These are phyloP conservation scores for Threskiornis aethiopicus DNA, from an alignment of 2,797 vertebrate genomes.

Conservation along the genomic window DNA sequence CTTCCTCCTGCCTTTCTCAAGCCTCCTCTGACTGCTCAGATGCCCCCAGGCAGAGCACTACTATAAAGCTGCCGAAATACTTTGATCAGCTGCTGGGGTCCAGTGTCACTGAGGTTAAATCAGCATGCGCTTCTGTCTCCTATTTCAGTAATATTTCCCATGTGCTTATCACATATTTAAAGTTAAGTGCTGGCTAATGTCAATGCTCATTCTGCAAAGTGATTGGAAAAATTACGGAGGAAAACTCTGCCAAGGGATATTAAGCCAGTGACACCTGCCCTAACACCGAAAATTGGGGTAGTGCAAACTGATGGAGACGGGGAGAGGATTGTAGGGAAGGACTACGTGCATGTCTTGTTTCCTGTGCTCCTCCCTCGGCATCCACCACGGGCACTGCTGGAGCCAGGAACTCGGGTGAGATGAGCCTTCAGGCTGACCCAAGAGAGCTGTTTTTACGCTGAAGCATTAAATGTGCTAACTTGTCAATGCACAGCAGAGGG, in stretches of 20 bases:
- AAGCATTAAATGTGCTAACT: not conserved
- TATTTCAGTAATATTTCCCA: not conserved
- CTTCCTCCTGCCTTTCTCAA: not conserved
- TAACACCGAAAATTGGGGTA: not conserved
- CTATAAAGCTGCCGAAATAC: not conserved
- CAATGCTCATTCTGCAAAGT: not conserved
- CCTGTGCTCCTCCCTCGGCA: not conserved
- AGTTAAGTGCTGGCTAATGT: not conserved
- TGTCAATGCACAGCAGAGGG: not conserved
- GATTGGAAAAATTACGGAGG: not conserved
- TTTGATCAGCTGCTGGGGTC: slow-evolving; percentile 17
- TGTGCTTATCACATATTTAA: not conserved
- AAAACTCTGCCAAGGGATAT: not conserved
- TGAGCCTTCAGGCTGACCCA: not conserved
- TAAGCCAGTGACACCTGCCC: not conserved
- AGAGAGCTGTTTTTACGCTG: not conserved
- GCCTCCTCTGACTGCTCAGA: not conserved
- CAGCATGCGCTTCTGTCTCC: not conserved
- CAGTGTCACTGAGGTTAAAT: not conserved
- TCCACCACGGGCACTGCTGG: not conserved
- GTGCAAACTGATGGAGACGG: not conserved
- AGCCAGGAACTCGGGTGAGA: not conserved
- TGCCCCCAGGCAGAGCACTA: not conserved
- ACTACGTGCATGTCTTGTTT: not conserved
- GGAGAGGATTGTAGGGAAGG: not conserved